Evolutionary conservation across 2,113 vertebrate genomes (phyloP), one percentile per base, ranked within the genome.

Genomic region (Bagarius yarrelli): DNA sequence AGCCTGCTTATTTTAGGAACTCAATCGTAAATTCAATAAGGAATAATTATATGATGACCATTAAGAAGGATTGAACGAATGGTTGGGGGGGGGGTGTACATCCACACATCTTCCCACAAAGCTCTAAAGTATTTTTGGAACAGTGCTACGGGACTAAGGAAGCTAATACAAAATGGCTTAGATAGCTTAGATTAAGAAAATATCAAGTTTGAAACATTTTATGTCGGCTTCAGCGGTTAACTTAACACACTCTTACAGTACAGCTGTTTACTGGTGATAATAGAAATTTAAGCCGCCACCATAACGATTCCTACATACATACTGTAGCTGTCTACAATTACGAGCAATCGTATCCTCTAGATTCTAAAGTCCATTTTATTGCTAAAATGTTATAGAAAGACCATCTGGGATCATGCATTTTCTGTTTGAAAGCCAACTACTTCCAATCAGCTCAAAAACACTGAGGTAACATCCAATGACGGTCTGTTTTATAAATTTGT

Each of bases 41-140:
- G 60, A 5, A 56, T 55, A 63, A 79, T 79, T 79, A 50, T 79
- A 64, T 53, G 59, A 52, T 67, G n/a, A 44, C 66, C 25, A 57
- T 80, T 67, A 80, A 30, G 34, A 70, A 79, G 64, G 32, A 40
- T 56, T 70, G 34, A 44, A 59, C 32, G 32, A 76, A 59, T 44
- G 12, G 55, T 8, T 59, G 2, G 34, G 21, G 9, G 32, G 19
- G 8, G 11, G 8, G 16, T n/a, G 23, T 21, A 34, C 19, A 69
- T 69, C 21, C 12, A 30, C 75, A 77, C 59, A 50, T 63, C 57
- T 61, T 63, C 5, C 57, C 34, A 11, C 59, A 34, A 50, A 53
- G 76, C 60, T 57, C 30, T 36, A n/a, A 36, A n/a, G 32, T 40
- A 59, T 59, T 76, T 56, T 59, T 36, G 55, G 32, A 44, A 1